These are phyloP conservation scores for Drosophila eohydei DNA, from an alignment of 2,888 invertebrate species.

Conservation along the genomic window DNA sequence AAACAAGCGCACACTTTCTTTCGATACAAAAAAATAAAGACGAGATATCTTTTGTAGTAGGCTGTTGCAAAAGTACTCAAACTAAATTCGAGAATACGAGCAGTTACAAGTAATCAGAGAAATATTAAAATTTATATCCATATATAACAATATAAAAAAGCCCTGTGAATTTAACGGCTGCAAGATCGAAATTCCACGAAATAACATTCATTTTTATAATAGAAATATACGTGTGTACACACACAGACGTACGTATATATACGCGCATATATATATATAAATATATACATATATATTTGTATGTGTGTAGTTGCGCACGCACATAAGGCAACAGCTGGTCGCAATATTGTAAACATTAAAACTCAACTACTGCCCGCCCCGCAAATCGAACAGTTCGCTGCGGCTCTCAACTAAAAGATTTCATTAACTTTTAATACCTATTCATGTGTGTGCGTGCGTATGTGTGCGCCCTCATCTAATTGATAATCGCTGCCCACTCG, in stretches of 20 bases:
- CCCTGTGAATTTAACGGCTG: not conserved
- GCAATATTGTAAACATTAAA: slow-evolving; percentile 45
- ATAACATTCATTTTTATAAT: not conserved
- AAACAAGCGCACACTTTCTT: slow-evolving; percentile 49
- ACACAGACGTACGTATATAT: not conserved
- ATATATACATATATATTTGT: not conserved
- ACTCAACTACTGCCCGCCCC: slow-evolving; percentile 2
- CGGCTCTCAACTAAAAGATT: slow-evolving; percentile 20
- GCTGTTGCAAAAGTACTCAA: slow-evolving; percentile 9
- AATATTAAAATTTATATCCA: no score
- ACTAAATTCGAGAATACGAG: not conserved
- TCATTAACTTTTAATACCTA: slow-evolving; percentile 9
- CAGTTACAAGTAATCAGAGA: not conserved
- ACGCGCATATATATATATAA: not conserved
- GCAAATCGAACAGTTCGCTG: not conserved
- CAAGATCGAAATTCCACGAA: slow-evolving; percentile 1
- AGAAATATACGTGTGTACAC: not conserved
- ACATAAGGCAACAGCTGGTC: slow-evolving; percentile 44
- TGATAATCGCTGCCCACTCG: slow-evolving; percentile 16
- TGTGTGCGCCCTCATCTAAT: slow-evolving; percentile 4
- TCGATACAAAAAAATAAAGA: slow-evolving; percentile 31
- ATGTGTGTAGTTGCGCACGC: not conserved
- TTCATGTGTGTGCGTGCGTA: slow-evolving; percentile 6
- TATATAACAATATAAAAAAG: not conserved
- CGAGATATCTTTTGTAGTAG: slow-evolving; percentile 27